A percentile compares a stretch with the other conserved stretches of the same genome.
These are phyloP conservation scores for Hypsibius dujardini DNA, from an alignment of 1,140 invertebrate genomes.

Conservation along the genomic window DNA sequence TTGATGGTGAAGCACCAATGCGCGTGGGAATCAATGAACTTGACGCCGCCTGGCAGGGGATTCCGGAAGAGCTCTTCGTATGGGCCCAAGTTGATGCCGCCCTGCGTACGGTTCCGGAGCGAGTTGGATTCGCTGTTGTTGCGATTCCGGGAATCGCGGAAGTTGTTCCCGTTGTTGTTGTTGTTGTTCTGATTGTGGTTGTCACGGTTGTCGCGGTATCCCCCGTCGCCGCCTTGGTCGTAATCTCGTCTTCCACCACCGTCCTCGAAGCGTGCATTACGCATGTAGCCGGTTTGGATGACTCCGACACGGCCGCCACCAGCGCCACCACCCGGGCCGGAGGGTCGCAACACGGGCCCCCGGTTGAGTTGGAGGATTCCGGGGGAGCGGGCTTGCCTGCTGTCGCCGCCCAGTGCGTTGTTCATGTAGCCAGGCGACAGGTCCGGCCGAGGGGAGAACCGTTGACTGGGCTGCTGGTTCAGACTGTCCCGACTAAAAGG, in stretches of 20 bases:
- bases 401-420: no score
- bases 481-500: not conserved
- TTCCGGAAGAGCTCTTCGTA: not conserved
- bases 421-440: not conserved
- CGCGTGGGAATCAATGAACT: conserved; percentile 6
- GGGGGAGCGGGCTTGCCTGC: not conserved
- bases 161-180: no score
- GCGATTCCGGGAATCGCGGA: not conserved
- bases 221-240: not conserved
- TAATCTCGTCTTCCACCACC: not conserved
- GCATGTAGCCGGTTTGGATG: conserved; percentile 2
- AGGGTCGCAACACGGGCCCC: not conserved
- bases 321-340: not conserved
- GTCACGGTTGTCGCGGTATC: not conserved
- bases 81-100: not conserved
- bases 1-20: conserved; percentile 10
- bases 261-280: not conserved
- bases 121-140: not conserved
- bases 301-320: not conserved
- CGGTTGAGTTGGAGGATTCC: conserved; percentile 1
- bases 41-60: not conserved
- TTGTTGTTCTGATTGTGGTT: no score
- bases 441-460: not conserved
- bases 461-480: not conserved
- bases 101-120: not conserved